phyloP scores from a whole-genome alignment of 1,140 invertebrate genomes.

The Pseudomyrmex flavicornis region DNA sequence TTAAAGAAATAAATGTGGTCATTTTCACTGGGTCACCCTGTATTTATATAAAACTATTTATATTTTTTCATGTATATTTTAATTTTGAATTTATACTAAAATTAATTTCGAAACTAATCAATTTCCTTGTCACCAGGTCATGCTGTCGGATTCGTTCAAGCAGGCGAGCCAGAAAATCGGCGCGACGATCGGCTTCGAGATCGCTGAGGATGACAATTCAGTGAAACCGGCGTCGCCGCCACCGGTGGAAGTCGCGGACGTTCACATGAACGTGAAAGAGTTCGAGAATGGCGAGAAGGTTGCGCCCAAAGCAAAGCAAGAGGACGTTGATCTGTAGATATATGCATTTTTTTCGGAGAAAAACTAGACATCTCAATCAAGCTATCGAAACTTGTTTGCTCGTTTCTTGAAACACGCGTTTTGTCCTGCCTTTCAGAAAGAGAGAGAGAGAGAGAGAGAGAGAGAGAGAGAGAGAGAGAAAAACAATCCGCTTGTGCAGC shows the following conservation, averaged over 20 bases:
- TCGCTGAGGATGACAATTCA: slow-evolving; percentile 88
- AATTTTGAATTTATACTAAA: not conserved
- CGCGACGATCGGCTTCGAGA: slow-evolving; percentile 92
- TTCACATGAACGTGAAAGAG: slow-evolving; percentile 73
- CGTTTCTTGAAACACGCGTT: not conserved
- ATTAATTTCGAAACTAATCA: not conserved
- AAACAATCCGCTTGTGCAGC: slow-evolving; percentile 35
- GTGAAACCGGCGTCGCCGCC: slow-evolving; percentile 74
- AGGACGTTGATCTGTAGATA: slow-evolving; percentile 77
- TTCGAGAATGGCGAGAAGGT: slow-evolving; percentile 71
- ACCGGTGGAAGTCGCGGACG: slow-evolving; percentile 78
- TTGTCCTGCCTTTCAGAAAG: not conserved
- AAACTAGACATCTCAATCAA: not conserved
- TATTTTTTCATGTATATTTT: too few relatives aligned
- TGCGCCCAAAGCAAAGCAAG: slow-evolving; percentile 79
- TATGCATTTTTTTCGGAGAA: slow-evolving; percentile 9
- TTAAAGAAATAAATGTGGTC: too few relatives aligned
- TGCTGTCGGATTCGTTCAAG: slow-evolving; percentile 92
- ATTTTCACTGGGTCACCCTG: too few relatives aligned
- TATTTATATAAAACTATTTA: too few relatives aligned
- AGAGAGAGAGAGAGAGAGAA: not conserved
- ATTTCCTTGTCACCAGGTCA: slow-evolving; percentile 84
- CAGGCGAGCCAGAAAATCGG: slow-evolving; percentile 94
- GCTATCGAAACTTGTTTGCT: not conserved
- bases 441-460: too few relatives aligned